A percentile compares a stretch with the other conserved stretches of the same genome.
phyloP scores from a whole-genome alignment of 2,888 invertebrate species.

The Sericinus montela region DNA sequence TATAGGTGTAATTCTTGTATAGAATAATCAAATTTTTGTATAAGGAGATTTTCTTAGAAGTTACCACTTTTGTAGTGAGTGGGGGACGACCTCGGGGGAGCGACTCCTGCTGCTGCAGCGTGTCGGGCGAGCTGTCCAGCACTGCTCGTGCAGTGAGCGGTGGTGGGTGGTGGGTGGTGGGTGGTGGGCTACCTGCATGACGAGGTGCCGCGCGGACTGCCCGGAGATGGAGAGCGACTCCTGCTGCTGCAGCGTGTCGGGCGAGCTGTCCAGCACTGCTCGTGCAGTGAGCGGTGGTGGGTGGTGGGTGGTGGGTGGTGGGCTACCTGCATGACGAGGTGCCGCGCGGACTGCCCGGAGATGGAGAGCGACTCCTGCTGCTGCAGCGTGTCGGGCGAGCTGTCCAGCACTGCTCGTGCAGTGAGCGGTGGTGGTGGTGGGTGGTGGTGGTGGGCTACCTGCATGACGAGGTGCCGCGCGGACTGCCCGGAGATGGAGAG shows the following conservation, averaged over 20 bases:
- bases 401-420: constrained; percentile 66
- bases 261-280: constrained; percentile 38
- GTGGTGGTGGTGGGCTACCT: constrained; percentile 44
- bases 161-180: too few relatives aligned
- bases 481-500: constrained; percentile 91
- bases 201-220: constrained; percentile 89
- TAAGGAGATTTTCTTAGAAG: too few relatives aligned
- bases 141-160: too few relatives aligned
- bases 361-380: too few relatives aligned
- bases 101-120: too few relatives aligned
- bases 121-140: too few relatives aligned
- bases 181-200: constrained; percentile 84
- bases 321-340: constrained; percentile 64
- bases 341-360: too few relatives aligned
- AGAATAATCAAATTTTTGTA: too few relatives aligned
- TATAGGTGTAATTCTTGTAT: too few relatives aligned
- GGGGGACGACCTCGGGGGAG: too few relatives aligned
- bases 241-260: constrained; percentile 85
- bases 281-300: constrained; percentile 31
- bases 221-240: constrained; percentile 90
- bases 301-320: constrained; percentile 27
- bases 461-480: constrained; percentile 87
- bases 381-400: constrained; percentile 44
- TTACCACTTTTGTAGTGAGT: too few relatives aligned
- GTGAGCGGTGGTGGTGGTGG: constrained; percentile 23